Evolutionary conservation across 2,888 invertebrate genomes (phyloP), one percentile per base, ranked within the genome.

Genomic region (Germaria angustata): DNA sequence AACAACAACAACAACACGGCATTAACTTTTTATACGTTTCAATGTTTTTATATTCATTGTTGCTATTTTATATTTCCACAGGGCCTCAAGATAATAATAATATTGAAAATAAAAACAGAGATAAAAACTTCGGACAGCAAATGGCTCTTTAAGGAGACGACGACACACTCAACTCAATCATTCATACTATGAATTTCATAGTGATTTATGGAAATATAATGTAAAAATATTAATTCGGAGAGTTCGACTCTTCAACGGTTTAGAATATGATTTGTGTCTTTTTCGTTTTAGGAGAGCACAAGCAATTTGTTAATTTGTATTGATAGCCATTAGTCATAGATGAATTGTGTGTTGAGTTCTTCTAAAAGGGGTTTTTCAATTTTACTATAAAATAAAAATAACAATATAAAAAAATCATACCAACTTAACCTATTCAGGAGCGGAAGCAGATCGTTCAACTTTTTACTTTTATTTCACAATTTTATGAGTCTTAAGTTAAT

Each of bases 1-100:
- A 46, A 46, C 63, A 22, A n/a, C n/a, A 68, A 55, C 15, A 75
- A 68, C 34, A 65, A 79, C 2, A 69, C 63, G 32, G 17, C 17
- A 55, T 51, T 46, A 75, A 75, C n/a, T 28, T 51, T 59, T 66
- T 66, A 34, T 66, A 53, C 24, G 34, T 68, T 80, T 68, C 49
- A 65, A 57, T 66, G 36, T 65, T 57, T 63, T 65, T 24, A 34
- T 44, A 57, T 15, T 68, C 59, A 32, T 65, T 59, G n/a, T 49
- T 41, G 71, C 36, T 41, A 41, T 76, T 66, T 59, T 41, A 39
- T 51, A 39, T 78, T 65, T 78, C 71, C 59, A 68, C 63, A 68
- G 73, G 73, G 73, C 73, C 68, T 61, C 61, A 63, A 59, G 73
- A 68, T 73, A 80, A 55, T 68, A 80, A 55, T 68, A 61, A 53